Evolutionary conservation across 2,888 invertebrate genomes (phyloP), one percentile per base, ranked within the genome.

Genomic region (Hesperia comma): DNA sequence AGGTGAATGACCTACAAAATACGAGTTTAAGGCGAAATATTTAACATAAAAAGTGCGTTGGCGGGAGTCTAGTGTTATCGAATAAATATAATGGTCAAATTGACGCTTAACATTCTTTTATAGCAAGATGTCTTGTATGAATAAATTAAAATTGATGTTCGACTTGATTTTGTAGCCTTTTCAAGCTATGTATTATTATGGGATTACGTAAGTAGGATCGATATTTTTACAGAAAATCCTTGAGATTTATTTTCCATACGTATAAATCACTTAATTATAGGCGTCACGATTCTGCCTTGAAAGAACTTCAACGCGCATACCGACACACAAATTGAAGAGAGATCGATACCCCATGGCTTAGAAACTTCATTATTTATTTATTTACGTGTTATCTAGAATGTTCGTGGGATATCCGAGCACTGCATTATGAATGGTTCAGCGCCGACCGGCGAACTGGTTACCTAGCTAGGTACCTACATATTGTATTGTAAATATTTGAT

Each of bases 301-400:
- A 85, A 84, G 77, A 82, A 86, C 84, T 80, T 86, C 85, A 88
- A 88, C 87, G 87, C 84, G 84, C 71, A 70, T 56, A 72, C 74
- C 74, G 78, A 76, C 73, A 68, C 68, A 71, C 72, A 54, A 51
- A 46, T 10, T 15, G 46, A 43, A 51, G 0, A 57, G 26, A 63
- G 26, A 63, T 57, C 63, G 56, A 56, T 56, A 33, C 15, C 53
- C 14, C 37, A 21, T 14, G 21, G 4, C 41, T 8, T 32, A 41
- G 53, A 41, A 54, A 54, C 32, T 62, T 54, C 32, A 54, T 53
- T 37, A 37, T 37, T 12, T 37, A 37, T 37, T 37, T 12, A 12
- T 37, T 12, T 26, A 26, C 0, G 33, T 33, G 1, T 8, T 37
- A 37, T 8, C 37, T 37, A 37, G 37, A 37, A 37, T 37, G 37